Conservation (phyloP, 2,113 vertebrate genomes). For the Oceanites oceanicus region DNA sequence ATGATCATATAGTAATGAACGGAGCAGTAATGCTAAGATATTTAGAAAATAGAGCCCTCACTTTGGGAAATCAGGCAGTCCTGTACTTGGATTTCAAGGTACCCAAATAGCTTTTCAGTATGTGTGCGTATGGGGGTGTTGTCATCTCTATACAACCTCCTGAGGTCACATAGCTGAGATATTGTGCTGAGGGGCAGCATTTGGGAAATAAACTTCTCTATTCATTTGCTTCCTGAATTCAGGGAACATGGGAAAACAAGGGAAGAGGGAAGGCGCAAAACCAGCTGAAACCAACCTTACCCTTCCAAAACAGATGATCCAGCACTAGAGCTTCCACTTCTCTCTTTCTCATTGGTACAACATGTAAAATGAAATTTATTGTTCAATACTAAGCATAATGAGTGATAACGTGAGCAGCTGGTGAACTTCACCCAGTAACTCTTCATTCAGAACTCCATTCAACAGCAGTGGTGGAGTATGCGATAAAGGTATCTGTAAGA, state of each 20-base stretch:
- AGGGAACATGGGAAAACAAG: neutral
- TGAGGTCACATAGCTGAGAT: constrained; percentile 10
- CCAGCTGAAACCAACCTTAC: neutral
- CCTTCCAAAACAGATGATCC: neutral
- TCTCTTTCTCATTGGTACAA: neutral
- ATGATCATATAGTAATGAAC: constrained; percentile 56
- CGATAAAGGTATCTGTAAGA: neutral
- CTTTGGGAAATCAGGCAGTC: constrained; percentile 19
- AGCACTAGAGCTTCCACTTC: neutral
- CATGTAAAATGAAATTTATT: neutral
- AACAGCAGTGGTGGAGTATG: neutral
- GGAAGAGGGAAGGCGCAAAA: neutral
- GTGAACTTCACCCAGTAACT: neutral
- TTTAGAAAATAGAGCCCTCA: constrained; percentile 25
- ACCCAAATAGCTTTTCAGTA: neutral
- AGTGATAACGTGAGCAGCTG: neutral
- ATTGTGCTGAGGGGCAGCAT: neutral
- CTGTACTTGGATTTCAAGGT: neutral
- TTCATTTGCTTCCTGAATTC: neutral
- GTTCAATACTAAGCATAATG: neutral
- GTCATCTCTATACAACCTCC: neutral
- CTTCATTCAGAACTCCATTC: neutral
- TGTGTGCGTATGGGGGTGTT: neutral
- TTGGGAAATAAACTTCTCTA: neutral
- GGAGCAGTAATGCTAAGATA: neutral